A percentile compares a stretch with the other conserved stretches of the same genome.
Evolutionary conservation across 2,797 vertebrate genomes (phyloP).

Genomic region (Acestrorhynchus altus): DNA sequence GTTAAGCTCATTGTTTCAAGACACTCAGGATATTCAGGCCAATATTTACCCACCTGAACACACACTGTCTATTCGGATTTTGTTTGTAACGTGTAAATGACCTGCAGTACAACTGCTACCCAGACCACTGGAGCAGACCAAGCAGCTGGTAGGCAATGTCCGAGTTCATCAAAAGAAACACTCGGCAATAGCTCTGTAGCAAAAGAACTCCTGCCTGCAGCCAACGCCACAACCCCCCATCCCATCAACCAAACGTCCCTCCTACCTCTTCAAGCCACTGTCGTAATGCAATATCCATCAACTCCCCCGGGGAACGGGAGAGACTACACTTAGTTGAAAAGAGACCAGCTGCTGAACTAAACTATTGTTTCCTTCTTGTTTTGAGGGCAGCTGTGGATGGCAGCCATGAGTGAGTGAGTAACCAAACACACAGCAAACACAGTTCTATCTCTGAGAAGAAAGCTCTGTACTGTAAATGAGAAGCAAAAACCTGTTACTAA

Average conservation of each 20-base stretch:
- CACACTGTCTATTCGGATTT: background rate
- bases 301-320: slow-evolving; percentile 68
- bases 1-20: background rate
- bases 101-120: background rate
- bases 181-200: slow-evolving; percentile 50
- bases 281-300: slow-evolving; percentile 63
- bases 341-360: slow-evolving; percentile 76
- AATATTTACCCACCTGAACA: background rate
- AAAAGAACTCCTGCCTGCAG: slow-evolving; percentile 52
- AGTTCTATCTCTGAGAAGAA: too few relatives aligned
- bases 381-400: slow-evolving; percentile 45
- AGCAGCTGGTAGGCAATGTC: slow-evolving; percentile 37
- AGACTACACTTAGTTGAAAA: slow-evolving; percentile 66
- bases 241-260: too few relatives aligned
- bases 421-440: too few relatives aligned
- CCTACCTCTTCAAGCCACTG: slow-evolving; percentile 61
- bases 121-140: background rate
- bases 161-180: slow-evolving; percentile 64
- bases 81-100: background rate
- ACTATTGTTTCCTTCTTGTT: slow-evolving; percentile 67
- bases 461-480: too few relatives aligned
- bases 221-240: too few relatives aligned
- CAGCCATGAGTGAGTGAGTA: slow-evolving; percentile 63
- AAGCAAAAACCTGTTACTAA: too few relatives aligned
- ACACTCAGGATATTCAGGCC: background rate